A percentile compares a stretch with the other conserved stretches of the same genome.
Conservation (phyloP, 2,797 vertebrate species). For the Otolemur crassicaudatus region DNA sequence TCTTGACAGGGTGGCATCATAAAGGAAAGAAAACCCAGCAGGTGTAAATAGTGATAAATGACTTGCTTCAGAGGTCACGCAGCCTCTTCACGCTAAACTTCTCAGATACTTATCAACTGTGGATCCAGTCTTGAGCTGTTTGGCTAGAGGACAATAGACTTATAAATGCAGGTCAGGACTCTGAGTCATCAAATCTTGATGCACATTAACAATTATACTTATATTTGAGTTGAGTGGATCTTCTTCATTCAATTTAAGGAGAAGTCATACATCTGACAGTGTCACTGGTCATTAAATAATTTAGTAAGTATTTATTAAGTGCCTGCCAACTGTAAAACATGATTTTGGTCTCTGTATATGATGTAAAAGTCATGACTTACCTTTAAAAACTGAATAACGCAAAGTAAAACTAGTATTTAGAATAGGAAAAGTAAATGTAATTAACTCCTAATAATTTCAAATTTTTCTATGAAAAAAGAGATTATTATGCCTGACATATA, state of each 20-base stretch:
- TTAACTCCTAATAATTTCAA: constrained; percentile 25
- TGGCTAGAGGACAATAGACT: background rate
- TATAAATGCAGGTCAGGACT: background rate
- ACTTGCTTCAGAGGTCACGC: background rate
- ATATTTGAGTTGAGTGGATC: background rate
- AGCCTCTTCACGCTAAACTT: background rate
- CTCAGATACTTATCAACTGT: background rate
- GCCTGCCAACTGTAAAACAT: background rate
- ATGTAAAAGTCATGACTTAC: background rate
- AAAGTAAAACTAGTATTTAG: background rate
- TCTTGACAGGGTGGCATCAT: background rate
- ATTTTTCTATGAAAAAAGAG: background rate
- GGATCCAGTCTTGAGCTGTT: background rate
- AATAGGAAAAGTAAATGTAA: background rate
- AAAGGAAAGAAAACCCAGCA: background rate
- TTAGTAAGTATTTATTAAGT: background rate
- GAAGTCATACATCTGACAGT: background rate
- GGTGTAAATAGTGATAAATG: background rate
- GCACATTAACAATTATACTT: background rate
- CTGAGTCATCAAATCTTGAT: background rate
- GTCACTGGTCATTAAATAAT: background rate
- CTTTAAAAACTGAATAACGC: constrained; percentile 18
- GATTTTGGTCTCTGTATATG: background rate
- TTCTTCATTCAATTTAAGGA: background rate
- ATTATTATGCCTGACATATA: constrained; percentile 12